Conservation (phyloP, 2,113 vertebrate genomes). For the Oceanodroma tethys region DNA sequence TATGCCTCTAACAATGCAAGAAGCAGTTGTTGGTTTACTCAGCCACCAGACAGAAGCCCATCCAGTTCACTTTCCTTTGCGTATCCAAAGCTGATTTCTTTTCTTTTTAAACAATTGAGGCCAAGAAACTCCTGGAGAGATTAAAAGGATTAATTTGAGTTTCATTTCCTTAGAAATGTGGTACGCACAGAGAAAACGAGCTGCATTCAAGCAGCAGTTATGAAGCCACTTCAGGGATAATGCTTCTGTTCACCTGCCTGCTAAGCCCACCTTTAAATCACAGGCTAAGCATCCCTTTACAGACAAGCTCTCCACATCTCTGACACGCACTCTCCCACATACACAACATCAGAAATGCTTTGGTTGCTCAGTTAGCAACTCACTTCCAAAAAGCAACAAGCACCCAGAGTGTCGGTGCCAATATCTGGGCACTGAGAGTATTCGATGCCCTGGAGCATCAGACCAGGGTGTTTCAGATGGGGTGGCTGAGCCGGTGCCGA, state of each 20-base stretch:
- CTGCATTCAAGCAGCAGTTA: background rate
- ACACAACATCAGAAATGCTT: background rate
- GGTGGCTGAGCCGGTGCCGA: fast-evolving
- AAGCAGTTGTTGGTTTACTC: background rate
- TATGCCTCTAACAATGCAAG: background rate
- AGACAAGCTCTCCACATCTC: background rate
- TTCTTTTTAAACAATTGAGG: background rate
- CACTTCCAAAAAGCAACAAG: background rate
- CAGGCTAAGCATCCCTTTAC: background rate
- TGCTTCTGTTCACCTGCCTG: background rate
- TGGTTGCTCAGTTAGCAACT: background rate
- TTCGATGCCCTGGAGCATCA: background rate
- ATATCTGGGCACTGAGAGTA: background rate
- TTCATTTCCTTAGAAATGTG: background rate
- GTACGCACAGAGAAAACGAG: background rate
- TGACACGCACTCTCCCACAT: background rate
- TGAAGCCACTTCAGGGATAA: background rate
- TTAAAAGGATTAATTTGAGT: background rate
- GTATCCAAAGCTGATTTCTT: background rate
- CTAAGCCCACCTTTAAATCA: background rate
- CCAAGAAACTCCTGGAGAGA: background rate
- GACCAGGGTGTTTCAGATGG: background rate
- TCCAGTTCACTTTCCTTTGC: background rate
- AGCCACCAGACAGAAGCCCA: background rate
- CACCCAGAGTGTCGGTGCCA: background rate